Evolutionary conservation across 2,113 vertebrate species (phyloP).

Genomic region (cattle (Bos taurus)): ARS-UCD2.0 NC_037332.1:118426501-118427000

Average conservation of each 20-base stretch:
- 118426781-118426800: rapidly evolving
- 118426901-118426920: rapidly evolving
- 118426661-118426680: too few species aligned
- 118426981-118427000: neutral
- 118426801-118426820: neutral
- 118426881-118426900: neutral
- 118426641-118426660: rapidly evolving
- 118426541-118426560: rapidly evolving
- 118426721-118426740: rapidly evolving
- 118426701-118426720: neutral
- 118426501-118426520: rapidly evolving
- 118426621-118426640: rapidly evolving
- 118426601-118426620: rapidly evolving
- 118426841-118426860: neutral
- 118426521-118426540: neutral
- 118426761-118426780: rapidly evolving
- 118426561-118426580: rapidly evolving
- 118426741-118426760: rapidly evolving
- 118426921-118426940: neutral
- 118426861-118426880: neutral
- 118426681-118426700: neutral
- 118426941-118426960: neutral
- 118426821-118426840: neutral
- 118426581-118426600: rapidly evolving
- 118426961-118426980: neutral